Evolutionary conservation across 2,888 invertebrate species (phyloP), one percentile per base, ranked within the genome.

Genomic region (Oligia latruncula): DNA sequence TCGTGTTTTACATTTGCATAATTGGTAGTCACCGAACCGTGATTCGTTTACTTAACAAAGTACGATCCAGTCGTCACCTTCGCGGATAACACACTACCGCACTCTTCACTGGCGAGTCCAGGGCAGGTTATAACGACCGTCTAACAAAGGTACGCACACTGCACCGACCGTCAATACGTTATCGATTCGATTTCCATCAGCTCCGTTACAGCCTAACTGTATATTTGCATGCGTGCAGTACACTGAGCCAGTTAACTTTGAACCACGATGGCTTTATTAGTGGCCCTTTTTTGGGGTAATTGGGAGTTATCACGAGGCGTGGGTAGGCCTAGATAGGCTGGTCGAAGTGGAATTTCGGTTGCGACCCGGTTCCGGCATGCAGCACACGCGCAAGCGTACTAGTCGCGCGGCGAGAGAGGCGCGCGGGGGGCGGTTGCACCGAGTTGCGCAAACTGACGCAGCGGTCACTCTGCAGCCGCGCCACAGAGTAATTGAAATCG

Each of bases 221-320:
- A 96, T 92, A 96, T 96, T 96, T 96, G 96, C 96, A 96, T 97
- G 95, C 96, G 95, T 96, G 96, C 96, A 96, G 94, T 95, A 95
- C 92, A 93, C 86, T 78, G 86, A 79, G 79, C 95, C 92, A 91
- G 87, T 84, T 40, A 88, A 88, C 71, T 60, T 71, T 87, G 95
- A 93, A 83, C 95, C 85, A 80, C 87, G 87, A 90, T 91, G 90
- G 84, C 87, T 90, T 89, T 92, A 92, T 91, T 92, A 92, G 83
- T 81, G 83, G 81, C 85, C 87, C 82, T 80, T 78, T 80, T 87
- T 76, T 73, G 71, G 80, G 80, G 78, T 77, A 67, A 79, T 80
- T 78, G 77, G 75, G 75, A 55, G 79, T 74, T 83, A 73, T n/a
- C 35, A 87, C 74, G 92, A 89, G 92, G 90, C 89, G 91, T 81